These are phyloP conservation scores for Oedothorax gibbosus DNA, from an alignment of 1,140 invertebrate genomes.

Conservation along the genomic window DNA sequence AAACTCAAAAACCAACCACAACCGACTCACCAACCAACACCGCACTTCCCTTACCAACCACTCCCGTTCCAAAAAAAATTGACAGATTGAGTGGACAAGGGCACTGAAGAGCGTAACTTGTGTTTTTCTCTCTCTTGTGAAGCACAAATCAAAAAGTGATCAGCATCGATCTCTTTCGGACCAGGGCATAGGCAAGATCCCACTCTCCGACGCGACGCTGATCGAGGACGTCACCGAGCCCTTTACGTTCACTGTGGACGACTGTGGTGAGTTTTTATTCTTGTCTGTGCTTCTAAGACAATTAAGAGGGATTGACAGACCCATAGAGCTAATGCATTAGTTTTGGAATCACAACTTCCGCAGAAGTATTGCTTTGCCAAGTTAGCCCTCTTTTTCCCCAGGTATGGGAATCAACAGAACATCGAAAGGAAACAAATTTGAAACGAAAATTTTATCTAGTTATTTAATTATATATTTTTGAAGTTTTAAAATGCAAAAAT, in stretches of 20 bases:
- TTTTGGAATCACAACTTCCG: no score
- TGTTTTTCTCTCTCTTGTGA: conserved; percentile 41
- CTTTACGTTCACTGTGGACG: conserved; percentile 71
- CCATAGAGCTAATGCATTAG: no score
- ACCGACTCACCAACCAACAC: neutral
- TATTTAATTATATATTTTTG: no score
- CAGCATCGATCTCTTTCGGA: conserved; percentile 61
- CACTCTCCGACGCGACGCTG: conserved; percentile 84
- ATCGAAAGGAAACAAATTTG: no score
- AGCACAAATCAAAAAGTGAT: conserved; percentile 51
- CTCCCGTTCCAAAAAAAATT: neutral
- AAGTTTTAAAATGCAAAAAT: no score
- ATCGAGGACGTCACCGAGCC: conserved; percentile 78
- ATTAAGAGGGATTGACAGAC: no score
- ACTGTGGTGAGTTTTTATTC: conserved; percentile 65
- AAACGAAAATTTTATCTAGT: no score
- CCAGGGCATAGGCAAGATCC: conserved; percentile 81
- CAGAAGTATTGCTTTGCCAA: no score
- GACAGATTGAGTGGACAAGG: conserved; percentile 3
- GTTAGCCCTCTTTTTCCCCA: no score
- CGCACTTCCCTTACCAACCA: conserved; percentile 28
- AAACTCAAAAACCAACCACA: neutral
- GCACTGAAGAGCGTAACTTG: conserved; percentile 46
- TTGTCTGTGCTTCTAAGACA: neutral
- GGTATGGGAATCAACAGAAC: no score